Evolutionary conservation across 2,113 vertebrate species (phyloP).

Genomic region (Rissa tridactyla): DNA sequence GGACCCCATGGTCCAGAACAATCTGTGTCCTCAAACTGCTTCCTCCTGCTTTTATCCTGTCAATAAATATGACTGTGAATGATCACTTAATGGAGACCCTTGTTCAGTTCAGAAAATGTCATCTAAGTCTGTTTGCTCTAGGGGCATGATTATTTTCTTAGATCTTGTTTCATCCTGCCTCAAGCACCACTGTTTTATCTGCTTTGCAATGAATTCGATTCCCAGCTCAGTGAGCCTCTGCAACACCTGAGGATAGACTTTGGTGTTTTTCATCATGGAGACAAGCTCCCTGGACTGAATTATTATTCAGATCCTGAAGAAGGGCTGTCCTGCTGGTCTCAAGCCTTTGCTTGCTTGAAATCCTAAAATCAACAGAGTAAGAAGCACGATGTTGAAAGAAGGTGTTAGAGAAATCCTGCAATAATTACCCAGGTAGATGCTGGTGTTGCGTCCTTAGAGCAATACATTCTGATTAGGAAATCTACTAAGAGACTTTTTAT

Average conservation of each 20-base stretch:
- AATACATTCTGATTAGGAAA: background rate
- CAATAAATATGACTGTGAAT: conserved; percentile 38
- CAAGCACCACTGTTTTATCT: conserved; percentile 31
- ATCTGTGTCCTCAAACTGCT: background rate
- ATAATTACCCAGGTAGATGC: background rate
- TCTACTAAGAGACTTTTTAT: background rate
- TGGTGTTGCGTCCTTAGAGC: background rate
- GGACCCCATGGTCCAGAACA: background rate
- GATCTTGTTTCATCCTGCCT: conserved; percentile 48
- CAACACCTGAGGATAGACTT: conserved; percentile 55
- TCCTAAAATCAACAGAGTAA: background rate
- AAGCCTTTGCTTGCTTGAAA: background rate
- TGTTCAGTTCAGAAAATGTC: conserved; percentile 34
- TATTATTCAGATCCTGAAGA: conserved; percentile 32
- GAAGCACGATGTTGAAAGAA: background rate
- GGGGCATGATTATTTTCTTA: conserved; percentile 49
- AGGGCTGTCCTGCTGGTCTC: background rate
- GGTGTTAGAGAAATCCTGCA: background rate
- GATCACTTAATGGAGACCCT: conserved; percentile 29
- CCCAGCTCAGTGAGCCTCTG: conserved; percentile 39
- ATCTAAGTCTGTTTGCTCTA: conserved; percentile 33
- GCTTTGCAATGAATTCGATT: conserved; percentile 26
- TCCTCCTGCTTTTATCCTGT: conserved; percentile 1
- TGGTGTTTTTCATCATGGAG: conserved; percentile 28
- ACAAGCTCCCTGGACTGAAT: background rate